A percentile compares a stretch with the other conserved stretches of the same genome.
These are phyloP conservation scores for Oncorhynchus mykiss DNA, from an alignment of 2,113 vertebrate species.

Conservation along the genomic window DNA sequence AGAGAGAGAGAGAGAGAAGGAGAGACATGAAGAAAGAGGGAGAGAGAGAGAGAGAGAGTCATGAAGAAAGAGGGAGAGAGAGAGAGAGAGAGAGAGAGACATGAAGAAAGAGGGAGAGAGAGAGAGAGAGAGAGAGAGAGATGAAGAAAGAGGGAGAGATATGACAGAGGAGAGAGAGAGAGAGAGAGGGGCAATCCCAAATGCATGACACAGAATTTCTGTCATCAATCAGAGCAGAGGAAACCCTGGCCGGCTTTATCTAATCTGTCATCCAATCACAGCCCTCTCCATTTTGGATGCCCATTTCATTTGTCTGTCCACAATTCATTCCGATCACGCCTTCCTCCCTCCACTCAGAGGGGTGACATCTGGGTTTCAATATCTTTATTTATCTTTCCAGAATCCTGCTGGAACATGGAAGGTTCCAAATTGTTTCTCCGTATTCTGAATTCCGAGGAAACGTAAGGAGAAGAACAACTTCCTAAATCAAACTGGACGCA, in stretches of 20 bases:
- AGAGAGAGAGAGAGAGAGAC: too few species aligned
- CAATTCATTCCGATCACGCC: constrained; percentile 9
- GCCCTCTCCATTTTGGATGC: not conserved
- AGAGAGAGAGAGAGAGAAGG: too few species aligned
- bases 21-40: too few species aligned
- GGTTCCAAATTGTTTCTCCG: constrained; percentile 58
- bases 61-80: too few species aligned
- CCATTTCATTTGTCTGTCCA: not conserved
- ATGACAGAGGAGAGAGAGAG: too few species aligned
- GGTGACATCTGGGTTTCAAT: constrained; percentile 63
- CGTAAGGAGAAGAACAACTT: not conserved
- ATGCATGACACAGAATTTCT: not conserved
- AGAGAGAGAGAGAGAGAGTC: too few species aligned
- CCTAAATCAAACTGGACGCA: too few species aligned
- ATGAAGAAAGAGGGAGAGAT: too few species aligned
- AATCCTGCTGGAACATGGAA: constrained; percentile 47
- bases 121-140: too few species aligned
- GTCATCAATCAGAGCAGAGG: not conserved
- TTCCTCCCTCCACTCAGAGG: constrained; percentile 29
- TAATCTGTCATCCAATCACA: not conserved
- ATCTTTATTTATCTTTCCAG: constrained; percentile 68
- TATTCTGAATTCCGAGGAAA: constrained; percentile 26
- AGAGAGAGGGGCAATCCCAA: not conserved
- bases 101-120: too few species aligned
- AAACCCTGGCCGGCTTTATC: not conserved